phyloP scores from a whole-genome alignment of 2,113 vertebrate genomes.

The Limanda limanda region DNA sequence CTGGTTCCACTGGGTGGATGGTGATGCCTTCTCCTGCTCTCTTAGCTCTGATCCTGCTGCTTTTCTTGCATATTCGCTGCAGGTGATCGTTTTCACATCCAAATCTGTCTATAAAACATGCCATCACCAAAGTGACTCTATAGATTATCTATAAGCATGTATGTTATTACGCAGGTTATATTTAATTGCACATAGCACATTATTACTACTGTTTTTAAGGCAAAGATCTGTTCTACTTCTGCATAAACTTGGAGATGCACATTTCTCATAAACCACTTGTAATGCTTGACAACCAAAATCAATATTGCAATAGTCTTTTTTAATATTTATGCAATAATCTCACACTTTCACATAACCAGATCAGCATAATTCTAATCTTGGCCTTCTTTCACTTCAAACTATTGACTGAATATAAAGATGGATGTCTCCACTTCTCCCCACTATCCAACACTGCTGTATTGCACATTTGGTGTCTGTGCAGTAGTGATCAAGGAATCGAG shows the following conservation, averaged over 20 bases:
- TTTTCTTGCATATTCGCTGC: conserved; percentile 1
- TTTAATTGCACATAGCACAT: background rate
- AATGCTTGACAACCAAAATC: background rate
- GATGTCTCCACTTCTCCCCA: too few relatives aligned
- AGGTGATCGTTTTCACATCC: background rate
- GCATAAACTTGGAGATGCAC: background rate
- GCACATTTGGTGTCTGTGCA: too few relatives aligned
- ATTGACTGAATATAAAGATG: too few relatives aligned
- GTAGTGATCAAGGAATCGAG: too few relatives aligned
- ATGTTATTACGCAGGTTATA: background rate
- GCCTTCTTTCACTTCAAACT: too few relatives aligned
- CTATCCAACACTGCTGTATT: too few relatives aligned
- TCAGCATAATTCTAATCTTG: too few relatives aligned
- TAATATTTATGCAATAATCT: background rate
- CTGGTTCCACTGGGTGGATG: background rate
- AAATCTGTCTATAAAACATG: background rate
- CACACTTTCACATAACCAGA: too few relatives aligned
- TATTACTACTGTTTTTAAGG: background rate
- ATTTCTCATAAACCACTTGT: background rate
- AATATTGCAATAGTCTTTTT: background rate
- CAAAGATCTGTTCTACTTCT: background rate
- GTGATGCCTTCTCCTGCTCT: background rate
- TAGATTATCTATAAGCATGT: background rate
- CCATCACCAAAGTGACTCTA: background rate
- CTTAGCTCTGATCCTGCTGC: background rate